phyloP scores from a whole-genome alignment of 2,797 vertebrate species.

The Potorous gilbertii region DNA sequence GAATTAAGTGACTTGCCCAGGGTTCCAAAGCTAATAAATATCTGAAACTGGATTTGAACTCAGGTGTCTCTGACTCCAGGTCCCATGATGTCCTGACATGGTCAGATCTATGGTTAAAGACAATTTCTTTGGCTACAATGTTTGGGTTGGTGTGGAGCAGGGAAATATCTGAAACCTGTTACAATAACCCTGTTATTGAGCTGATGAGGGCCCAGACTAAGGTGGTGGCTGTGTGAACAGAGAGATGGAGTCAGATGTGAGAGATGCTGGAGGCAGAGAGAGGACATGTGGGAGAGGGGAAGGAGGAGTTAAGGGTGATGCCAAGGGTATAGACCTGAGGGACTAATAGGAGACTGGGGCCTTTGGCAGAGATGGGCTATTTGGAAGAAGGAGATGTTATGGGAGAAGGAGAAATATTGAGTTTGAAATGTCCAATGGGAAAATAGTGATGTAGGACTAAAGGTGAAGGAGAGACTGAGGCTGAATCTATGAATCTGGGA shows the following conservation, averaged over 20 bases:
- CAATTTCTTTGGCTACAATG: neutral
- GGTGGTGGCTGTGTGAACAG: neutral
- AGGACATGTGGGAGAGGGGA: neutral
- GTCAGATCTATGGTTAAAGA: neutral
- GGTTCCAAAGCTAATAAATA: neutral
- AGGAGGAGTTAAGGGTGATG: neutral
- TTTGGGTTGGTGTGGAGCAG: neutral
- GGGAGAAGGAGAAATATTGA: neutral
- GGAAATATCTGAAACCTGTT: neutral
- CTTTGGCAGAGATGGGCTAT: neutral
- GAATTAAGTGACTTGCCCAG: neutral
- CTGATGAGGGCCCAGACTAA: neutral
- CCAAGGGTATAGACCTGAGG: neutral
- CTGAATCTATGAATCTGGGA: too few species aligned
- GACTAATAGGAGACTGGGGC: neutral
- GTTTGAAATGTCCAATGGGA: neutral
- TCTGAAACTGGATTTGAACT: neutral
- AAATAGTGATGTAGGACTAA: too few species aligned
- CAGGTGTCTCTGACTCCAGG: neutral
- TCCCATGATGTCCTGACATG: neutral
- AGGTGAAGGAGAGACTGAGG: too few species aligned
- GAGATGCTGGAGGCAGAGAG: neutral
- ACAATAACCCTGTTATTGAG: neutral
- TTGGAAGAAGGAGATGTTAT: neutral
- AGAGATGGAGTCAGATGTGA: neutral